Evolutionary conservation across 1,140 invertebrate genomes (phyloP), one percentile per base, ranked within the genome.

Genomic region (Drosophila tropicalis): DNA sequence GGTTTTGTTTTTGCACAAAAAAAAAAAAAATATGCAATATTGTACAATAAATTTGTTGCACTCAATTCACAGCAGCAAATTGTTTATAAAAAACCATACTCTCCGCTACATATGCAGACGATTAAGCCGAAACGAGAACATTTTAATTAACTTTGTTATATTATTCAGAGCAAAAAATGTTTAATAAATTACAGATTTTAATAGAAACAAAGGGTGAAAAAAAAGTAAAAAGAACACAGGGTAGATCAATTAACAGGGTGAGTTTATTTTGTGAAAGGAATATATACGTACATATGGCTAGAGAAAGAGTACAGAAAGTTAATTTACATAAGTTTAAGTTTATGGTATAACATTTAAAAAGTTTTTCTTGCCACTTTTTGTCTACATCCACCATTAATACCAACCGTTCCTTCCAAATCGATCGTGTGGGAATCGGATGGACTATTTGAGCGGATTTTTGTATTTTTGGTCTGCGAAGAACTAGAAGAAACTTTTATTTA

Each of bases 1-100:
- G n/a, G n/a, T n/a, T n/a, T n/a, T n/a, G 62, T 65, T 67, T 70
- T 58, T 62, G 67, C 55, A 72, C 9, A 56, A 15, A 56, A n/a
- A 54, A 29, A n/a, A 66, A 62, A 62, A 70, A 66, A 41, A 67
- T 69, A 41, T 74, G 63, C 67, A 80, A 80, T 80, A 76, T 63
- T 79, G 66, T 71, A 66, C 78, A 84, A 85, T 83, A 79, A 83
- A 83, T 84, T 83, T 77, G 79, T 70, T 44, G 57, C 62, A 75
- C 44, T 51, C 44, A 51, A 51, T 51, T 51, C 44, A 12, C 44
- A 51, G 44, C 17, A 51, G 17, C 44, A 51, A 51, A 51, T 75
- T 69, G 70, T 56, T 58, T 76, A 69, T 72, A 75, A 75, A n/a
- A 76, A 56, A 69, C 81, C 75, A 67, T 22, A 22, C 9, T 22